Base-by-base conservation (phyloP, 2,888 invertebrate genomes). In the Pteria penguin region DNA sequence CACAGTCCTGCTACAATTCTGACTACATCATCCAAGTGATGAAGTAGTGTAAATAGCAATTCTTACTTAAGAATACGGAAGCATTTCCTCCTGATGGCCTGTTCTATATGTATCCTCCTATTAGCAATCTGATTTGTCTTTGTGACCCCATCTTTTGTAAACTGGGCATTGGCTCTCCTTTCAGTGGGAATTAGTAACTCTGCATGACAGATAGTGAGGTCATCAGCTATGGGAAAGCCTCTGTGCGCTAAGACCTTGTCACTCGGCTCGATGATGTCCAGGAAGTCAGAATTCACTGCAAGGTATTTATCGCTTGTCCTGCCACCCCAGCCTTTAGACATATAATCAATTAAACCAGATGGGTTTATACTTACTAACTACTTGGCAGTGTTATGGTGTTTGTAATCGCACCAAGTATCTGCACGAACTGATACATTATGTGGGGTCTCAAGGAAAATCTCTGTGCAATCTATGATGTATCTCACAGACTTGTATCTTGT, bases 201-300 rank as follows among this genome's bases (percentile, higher is more conserved):
- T 5, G 67, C 72, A 27, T 58, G 24, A 1, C 52, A 4, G 0
- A 67, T 29, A 14, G 33, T 52, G 18, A 77, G 27, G 14, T 69
- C 70, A 22, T 76, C 73, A 22, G 58, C 11, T 11, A 77, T 31
- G 22, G 31, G 63, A 1, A 77, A 77, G 4, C 76, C 76, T 27
- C 72, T 27, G 45, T 79, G 72, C 26, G 79, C 74, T 58, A 79
- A 55, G 14, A 79, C 66, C 36, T 74, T 55, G 52, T 79, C 79
- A 69, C 54, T 57, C 2, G 67, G 71, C 14, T 76, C 65, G 4
- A 77, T 5, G 4, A 57, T 55, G 31, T 74, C 36, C 2, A 79
- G 58, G 45, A 77, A 71, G 3, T 60, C 72, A 75, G 67, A 71
- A 45, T 79, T 45, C 1, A 29, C 22, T 11, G 73, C 36, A 5